A percentile compares a stretch with the other conserved stretches of the same genome.
These are phyloP conservation scores for Hassar affinis DNA, from an alignment of 2,113 vertebrate species.

Conservation along the genomic window DNA sequence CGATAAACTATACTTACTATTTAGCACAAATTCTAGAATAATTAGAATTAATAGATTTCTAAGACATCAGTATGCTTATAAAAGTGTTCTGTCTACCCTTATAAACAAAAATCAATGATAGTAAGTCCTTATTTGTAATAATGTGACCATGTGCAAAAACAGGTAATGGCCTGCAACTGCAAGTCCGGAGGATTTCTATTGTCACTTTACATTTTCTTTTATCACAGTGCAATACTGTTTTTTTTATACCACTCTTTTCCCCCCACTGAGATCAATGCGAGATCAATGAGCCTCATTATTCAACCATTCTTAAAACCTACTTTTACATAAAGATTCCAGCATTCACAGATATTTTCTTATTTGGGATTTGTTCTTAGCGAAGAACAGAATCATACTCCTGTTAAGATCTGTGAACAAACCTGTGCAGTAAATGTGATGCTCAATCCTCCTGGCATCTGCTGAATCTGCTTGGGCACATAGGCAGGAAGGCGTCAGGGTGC, in stretches of 20 bases:
- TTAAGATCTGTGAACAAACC: not conserved
- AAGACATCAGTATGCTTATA: not conserved
- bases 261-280: not conserved
- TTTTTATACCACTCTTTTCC: not conserved
- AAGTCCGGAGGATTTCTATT: not conserved
- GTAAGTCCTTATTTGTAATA: not conserved
- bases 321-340: too few relatives aligned
- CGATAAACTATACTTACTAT: conserved; percentile 53
- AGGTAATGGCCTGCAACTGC: not conserved
- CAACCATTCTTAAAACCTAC: too few relatives aligned
- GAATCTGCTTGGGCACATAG: conserved; percentile 6
- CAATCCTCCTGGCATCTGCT: conserved; percentile 9
- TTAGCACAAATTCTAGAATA: conserved; percentile 12
- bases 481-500: conserved; percentile 50
- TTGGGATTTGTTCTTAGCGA: too few relatives aligned
- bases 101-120: not conserved
- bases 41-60: not conserved
- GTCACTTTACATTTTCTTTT: not conserved
- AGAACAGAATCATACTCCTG: not conserved
- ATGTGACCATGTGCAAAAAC: not conserved
- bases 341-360: too few relatives aligned
- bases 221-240: not conserved
- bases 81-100: not conserved
- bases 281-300: not conserved
- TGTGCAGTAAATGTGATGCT: not conserved